Conservation (phyloP, 2,113 vertebrate genomes). For the Gopherus evgoodei region DNA sequence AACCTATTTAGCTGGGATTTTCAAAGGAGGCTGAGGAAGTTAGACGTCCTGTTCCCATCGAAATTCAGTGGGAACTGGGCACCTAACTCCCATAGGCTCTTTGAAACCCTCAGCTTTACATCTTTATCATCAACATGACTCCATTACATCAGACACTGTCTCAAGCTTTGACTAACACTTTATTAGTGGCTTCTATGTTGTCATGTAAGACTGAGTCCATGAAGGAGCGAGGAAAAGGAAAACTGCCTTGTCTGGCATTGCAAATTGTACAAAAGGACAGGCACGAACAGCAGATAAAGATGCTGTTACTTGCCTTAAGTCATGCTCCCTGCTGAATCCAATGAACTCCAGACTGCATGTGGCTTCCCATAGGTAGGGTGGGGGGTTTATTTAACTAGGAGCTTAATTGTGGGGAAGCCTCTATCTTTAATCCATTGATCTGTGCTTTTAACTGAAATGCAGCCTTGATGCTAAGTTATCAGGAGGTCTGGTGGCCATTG, state of each 20-base stretch:
- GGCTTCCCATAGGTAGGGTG: not conserved
- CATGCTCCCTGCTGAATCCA: not conserved
- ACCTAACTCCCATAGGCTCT: not conserved
- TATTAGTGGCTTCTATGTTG: not conserved
- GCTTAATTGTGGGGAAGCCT: not conserved
- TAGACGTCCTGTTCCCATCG: not conserved
- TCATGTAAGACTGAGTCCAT: not conserved
- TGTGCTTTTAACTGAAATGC: not conserved
- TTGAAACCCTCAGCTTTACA: not conserved
- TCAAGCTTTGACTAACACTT: not conserved
- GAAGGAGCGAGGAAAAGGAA: not conserved
- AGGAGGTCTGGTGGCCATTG: not conserved
- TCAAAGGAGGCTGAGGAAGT: constrained; percentile 1
- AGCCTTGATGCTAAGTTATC: not conserved
- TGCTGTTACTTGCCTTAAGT: not conserved
- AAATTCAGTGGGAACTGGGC: constrained; percentile 36
- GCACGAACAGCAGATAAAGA: not conserved
- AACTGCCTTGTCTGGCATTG: not conserved
- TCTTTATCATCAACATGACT: not conserved
- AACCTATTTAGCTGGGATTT: constrained; percentile 63
- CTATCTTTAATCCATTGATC: too few species aligned
- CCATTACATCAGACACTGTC: not conserved
- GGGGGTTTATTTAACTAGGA: not conserved
- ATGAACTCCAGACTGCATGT: not conserved
- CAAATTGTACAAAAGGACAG: not conserved